Base-by-base conservation (phyloP, 2,888 invertebrate genomes). In the Tridacna crocea region DNA sequence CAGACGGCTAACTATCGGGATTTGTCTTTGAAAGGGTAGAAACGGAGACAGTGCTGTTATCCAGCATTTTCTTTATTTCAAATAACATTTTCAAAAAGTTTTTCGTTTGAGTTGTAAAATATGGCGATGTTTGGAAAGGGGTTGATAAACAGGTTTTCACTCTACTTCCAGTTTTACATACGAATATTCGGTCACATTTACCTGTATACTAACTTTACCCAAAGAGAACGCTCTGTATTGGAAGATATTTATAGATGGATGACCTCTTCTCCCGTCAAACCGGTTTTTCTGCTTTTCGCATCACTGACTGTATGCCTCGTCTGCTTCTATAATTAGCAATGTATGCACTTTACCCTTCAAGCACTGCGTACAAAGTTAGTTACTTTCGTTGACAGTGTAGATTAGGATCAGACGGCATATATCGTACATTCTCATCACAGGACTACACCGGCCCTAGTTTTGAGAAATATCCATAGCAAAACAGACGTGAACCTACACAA, bases 251-350 rank as follows among this genome's bases (percentile, higher is more conserved):
- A 24, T 63, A 74, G 3, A 60, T 26, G 19, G 73, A 46, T 63
- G 22, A 51, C 19, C 26, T 24, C 24, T 26, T 22, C 51, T 22
- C 70, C 55, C 65, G 75, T 66, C 75, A 74, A 85, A 85, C 84
- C 84, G 84, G 84, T 85, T 85, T 85, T 79, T 82, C 84, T 76
- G 78, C 77, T 82, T 73, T 65, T 78, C 75, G 70, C 73, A 19
- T 72, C 72, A 82, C 66, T 82, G 82, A 75, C 61, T 77, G 72
- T 73, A 47, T 73, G 72, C 63, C 51, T 27, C 72, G 26, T 55
- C 47, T 22, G 75, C 47, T 68, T 66, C 82, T 80, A 85, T 73
- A 80, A 80, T 77, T 82, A 82, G 77, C 72, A 36, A 51, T 17
- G 48, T 27, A 66, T 47, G 68, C 36, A 27, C 76, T 73, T 72